Evolutionary conservation across 2,113 vertebrate species (phyloP).

Genomic region (Silurus asotus): DNA sequence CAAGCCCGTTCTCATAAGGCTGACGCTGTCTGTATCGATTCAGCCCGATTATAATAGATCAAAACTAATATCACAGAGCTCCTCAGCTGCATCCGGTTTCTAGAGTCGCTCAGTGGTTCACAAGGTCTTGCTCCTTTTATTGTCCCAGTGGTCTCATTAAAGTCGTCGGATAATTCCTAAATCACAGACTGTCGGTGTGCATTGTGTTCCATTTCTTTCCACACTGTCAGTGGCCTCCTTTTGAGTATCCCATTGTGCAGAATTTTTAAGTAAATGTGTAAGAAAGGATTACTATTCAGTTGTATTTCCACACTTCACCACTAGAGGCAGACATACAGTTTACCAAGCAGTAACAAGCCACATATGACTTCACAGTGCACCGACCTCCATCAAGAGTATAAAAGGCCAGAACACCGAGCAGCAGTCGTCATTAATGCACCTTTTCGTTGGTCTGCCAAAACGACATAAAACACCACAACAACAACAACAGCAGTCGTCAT

Average conservation of each 20-base stretch:
- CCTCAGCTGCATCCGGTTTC: conserved; percentile 77
- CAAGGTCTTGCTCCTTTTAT: conserved; percentile 57
- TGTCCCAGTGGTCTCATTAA: conserved; percentile 61
- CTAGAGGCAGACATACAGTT: too few relatives aligned
- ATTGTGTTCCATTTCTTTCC: conserved; percentile 52
- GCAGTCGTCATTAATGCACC: too few relatives aligned
- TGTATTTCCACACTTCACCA: too few relatives aligned
- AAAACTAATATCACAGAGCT: conserved; percentile 54
- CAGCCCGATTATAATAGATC: conserved; percentile 34
- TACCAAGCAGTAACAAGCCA: too few relatives aligned
- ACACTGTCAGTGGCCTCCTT: not conserved
- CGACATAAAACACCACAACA: too few relatives aligned
- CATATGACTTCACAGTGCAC: too few relatives aligned
- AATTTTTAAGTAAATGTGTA: too few relatives aligned
- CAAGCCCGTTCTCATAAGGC: conserved; percentile 39
- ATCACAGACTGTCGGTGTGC: conserved; percentile 49
- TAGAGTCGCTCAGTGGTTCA: conserved; percentile 55
- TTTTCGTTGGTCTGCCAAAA: too few relatives aligned
- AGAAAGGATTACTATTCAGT: too few relatives aligned
- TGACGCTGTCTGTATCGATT: conserved; percentile 41
- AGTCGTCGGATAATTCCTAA: conserved; percentile 52
- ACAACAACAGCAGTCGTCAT: too few relatives aligned
- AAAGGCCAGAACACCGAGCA: too few relatives aligned
- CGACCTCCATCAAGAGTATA: too few relatives aligned
- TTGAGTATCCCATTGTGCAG: not conserved